Percentiles rank a stretch among this genome's conserved stretches.
phyloP scores from a whole-genome alignment of 2,113 vertebrate genomes.

The Pardalotus punctatus region DNA sequence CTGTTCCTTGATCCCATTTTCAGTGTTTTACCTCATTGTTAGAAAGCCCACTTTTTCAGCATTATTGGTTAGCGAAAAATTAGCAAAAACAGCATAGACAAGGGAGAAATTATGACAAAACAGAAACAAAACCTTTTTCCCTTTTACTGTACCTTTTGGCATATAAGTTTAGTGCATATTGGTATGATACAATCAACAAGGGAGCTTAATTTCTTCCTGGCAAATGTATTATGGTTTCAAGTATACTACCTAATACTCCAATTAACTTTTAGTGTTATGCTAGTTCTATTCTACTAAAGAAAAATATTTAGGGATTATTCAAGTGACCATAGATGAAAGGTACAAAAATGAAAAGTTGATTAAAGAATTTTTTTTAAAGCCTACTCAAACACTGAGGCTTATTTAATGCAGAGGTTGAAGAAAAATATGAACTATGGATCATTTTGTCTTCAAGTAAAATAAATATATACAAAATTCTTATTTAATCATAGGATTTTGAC shows the following conservation, averaged over 20 bases:
- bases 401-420: not conserved
- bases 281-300: slow-evolving; percentile 76
- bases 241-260: slow-evolving; percentile 71
- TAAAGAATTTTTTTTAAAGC: slow-evolving; percentile 22
- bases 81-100: not conserved
- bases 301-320: slow-evolving; percentile 56
- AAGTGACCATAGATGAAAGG: slow-evolving; percentile 60
- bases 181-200: not conserved
- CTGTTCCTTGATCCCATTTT: not conserved
- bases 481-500: slow-evolving; percentile 60
- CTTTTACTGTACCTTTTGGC: not conserved
- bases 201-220: not conserved
- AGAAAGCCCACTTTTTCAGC: slow-evolving; percentile 10
- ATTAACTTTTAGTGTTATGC: slow-evolving; percentile 73
- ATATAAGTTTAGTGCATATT: not conserved
- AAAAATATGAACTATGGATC: not conserved
- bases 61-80: slow-evolving; percentile 35
- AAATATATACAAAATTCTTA: slow-evolving; percentile 34
- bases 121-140: slow-evolving; percentile 3
- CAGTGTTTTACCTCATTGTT: slow-evolving; percentile 20
- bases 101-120: not conserved
- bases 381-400: not conserved
- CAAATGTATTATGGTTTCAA: not conserved
- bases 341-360: slow-evolving; percentile 17
- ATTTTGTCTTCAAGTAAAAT: slow-evolving; percentile 54